Percentiles rank a stretch among this genome's conserved stretches.
phyloP scores from a whole-genome alignment of 2,113 vertebrate species.

The Ochotona curzoniae region DNA sequence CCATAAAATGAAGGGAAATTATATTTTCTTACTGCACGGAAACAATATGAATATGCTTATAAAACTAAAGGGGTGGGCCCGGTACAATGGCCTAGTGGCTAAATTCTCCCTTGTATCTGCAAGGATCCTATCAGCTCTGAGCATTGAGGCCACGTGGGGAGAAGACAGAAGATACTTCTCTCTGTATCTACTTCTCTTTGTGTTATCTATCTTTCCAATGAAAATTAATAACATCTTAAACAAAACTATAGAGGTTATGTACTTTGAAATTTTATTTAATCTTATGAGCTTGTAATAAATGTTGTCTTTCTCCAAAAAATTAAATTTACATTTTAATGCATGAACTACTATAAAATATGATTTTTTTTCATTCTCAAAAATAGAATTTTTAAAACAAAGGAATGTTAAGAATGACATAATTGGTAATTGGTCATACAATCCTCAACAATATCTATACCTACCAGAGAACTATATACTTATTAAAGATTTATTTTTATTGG shows the following conservation, averaged over 20 bases:
- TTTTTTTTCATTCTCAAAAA: not conserved
- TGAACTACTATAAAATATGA: not conserved
- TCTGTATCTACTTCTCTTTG: too few relatives aligned
- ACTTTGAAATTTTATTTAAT: not conserved
- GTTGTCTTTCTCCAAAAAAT: not conserved
- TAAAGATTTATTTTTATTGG: too few relatives aligned
- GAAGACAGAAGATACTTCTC: too few relatives aligned
- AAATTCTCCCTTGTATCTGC: too few relatives aligned
- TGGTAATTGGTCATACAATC: not conserved
- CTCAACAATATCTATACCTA: not conserved
- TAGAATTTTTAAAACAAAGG: not conserved
- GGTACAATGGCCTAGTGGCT: too few relatives aligned
- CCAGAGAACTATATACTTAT: not conserved
- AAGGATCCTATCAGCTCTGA: too few relatives aligned
- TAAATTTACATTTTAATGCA: conserved; percentile 21
- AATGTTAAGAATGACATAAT: conserved; percentile 2
- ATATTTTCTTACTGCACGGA: not conserved
- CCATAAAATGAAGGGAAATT: not conserved
- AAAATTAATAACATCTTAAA: not conserved
- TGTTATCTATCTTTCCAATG: too few relatives aligned
- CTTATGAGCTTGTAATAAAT: not conserved
- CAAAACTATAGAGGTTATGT: not conserved
- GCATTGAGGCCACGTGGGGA: too few relatives aligned
- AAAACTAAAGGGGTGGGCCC: not conserved
- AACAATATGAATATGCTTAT: not conserved